Conservation (phyloP, 2,113 vertebrate genomes). For the Pelecanoides urinatrix region DNA sequence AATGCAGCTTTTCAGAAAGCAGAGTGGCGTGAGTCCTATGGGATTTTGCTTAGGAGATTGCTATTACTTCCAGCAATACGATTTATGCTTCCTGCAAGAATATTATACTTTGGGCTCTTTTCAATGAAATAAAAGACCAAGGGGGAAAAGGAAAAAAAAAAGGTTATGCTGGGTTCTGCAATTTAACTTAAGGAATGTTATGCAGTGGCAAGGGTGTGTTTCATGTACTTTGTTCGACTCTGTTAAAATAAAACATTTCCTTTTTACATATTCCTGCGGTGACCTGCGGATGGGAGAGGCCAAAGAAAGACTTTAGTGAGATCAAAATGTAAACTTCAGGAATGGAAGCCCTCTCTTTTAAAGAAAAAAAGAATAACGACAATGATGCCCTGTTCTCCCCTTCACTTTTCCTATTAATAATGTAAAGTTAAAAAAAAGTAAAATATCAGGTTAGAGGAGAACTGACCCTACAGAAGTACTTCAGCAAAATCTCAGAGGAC, state of each 20-base stretch:
- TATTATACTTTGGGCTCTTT: constrained; percentile 46
- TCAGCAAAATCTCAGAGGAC: neutral
- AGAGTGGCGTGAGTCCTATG: constrained; percentile 3
- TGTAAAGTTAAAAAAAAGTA: neutral
- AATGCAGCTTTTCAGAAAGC: constrained; percentile 57
- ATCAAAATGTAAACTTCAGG: neutral
- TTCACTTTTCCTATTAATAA: neutral
- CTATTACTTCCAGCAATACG: constrained; percentile 70
- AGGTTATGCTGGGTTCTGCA: neutral
- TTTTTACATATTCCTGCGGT: neutral
- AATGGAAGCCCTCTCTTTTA: neutral
- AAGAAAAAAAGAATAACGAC: neutral
- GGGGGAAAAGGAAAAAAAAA: neutral
- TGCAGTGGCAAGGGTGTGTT: neutral
- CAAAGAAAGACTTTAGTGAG: neutral
- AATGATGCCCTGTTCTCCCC: neutral
- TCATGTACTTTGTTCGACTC: neutral
- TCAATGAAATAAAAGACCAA: neutral
- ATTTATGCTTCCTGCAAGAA: constrained; percentile 66
- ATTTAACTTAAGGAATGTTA: constrained; percentile 37
- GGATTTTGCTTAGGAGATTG: constrained; percentile 48
- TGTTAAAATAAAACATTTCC: constrained; percentile 48
- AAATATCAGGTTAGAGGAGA: neutral
- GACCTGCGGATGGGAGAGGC: neutral
- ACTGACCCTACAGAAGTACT: neutral